Evolutionary conservation across 2,113 vertebrate species (phyloP).

Genomic region (Amazona vittata): DNA sequence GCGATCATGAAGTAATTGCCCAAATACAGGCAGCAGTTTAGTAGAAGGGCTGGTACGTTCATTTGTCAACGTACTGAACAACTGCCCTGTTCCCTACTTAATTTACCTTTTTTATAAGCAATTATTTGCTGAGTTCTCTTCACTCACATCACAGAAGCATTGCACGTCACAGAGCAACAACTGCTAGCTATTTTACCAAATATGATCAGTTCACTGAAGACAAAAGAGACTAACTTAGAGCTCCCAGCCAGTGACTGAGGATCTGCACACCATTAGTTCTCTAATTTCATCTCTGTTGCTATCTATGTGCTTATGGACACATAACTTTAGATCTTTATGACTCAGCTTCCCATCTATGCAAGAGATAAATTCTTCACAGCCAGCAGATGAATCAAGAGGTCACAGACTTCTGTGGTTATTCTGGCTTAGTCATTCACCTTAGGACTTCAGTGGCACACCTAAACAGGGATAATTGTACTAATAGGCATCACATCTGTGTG

Average conservation of each 20-base stretch:
- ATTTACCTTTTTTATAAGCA: background rate
- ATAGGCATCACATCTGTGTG: background rate
- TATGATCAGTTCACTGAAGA: background rate
- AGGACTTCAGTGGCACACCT: background rate
- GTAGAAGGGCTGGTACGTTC: background rate
- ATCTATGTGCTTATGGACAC: background rate
- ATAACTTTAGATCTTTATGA: background rate
- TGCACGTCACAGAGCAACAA: background rate
- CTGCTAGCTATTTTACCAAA: background rate
- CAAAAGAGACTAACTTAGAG: background rate
- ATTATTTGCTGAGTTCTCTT: background rate
- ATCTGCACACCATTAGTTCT: background rate
- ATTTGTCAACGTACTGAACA: background rate
- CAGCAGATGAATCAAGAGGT: slow-evolving; percentile 18
- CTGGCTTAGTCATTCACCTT: background rate
- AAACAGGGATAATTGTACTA: background rate
- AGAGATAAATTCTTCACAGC: background rate
- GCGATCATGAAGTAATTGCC: background rate
- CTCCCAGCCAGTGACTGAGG: background rate
- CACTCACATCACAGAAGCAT: background rate
- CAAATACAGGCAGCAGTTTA: background rate
- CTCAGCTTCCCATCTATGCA: background rate
- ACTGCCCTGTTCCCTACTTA: background rate
- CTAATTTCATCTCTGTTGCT: background rate
- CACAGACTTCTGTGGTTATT: background rate